Conservation (phyloP, 2,797 vertebrate species). For the Tamandua tetradactyla region DNA sequence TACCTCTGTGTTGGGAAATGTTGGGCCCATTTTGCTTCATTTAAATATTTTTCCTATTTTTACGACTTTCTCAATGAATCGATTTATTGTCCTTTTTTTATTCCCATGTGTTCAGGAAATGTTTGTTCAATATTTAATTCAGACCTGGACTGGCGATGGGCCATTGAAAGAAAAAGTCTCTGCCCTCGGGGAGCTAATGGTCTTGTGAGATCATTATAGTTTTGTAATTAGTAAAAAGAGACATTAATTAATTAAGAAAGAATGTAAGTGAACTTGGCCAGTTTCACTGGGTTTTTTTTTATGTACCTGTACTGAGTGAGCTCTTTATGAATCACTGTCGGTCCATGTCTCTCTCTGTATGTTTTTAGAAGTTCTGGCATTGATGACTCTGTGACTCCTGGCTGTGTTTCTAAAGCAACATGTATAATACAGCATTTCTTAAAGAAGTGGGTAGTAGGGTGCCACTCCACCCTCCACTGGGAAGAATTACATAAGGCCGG, state of each 20-base stretch:
- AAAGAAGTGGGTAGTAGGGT: too few species aligned
- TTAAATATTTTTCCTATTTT: not conserved
- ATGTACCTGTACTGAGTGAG: not conserved
- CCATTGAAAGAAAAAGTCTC: not conserved
- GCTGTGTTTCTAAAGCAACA: not conserved
- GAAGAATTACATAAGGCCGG: fast-evolving
- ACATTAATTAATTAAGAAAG: constrained; percentile 7
- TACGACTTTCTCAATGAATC: not conserved
- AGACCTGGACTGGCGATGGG: not conserved
- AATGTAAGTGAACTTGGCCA: not conserved
- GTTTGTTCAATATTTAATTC: not conserved
- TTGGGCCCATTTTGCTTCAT: not conserved
- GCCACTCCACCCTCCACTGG: not conserved
- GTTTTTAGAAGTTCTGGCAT: not conserved
- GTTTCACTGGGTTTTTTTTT: not conserved
- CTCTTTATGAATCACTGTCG: not conserved
- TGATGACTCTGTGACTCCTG: not conserved
- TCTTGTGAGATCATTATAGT: not conserved
- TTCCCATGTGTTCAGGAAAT: not conserved
- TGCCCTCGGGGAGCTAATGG: not conserved
- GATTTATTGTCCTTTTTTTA: not conserved
- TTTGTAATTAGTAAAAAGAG: constrained; percentile 17
- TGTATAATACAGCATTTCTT: not conserved
- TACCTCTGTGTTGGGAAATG: not conserved
- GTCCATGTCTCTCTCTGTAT: not conserved